Base-by-base conservation (phyloP, 2,888 invertebrate species). In the Phyllotreta cruciferae region DNA sequence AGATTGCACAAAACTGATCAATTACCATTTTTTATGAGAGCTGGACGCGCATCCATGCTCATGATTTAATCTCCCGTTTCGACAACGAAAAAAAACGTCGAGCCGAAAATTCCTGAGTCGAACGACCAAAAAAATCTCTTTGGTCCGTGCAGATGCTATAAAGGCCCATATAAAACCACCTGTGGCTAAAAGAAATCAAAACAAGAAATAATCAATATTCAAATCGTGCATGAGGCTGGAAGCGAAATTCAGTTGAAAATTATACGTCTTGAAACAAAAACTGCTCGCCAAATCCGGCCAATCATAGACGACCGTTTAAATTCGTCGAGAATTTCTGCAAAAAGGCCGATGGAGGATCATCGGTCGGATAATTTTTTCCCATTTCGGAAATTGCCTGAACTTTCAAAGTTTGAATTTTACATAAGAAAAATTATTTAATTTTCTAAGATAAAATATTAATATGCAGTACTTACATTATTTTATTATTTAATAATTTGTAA, bases 171-270 rank as follows among this genome's bases (percentile, higher is more conserved):
- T 42, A 53, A 66, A 68, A 66, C 60, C 64, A 68, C 69, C 69
- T 64, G 69, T 69, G 69, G 69, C 66, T 67, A 66, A 67, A 67
- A 65, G 64, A 64, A 67, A 64, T 66, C 64, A 65, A 69, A 69
- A 67, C 65, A 62, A 63, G 56, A 60, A 66, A 64, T 63, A 63
- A 67, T 67, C 65, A 47, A 66, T 67, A 67, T 65, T 67, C 67
- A 66, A 67, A 67, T 66, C 67, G 64, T 65, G 64, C 67, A 60
- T 37, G 49, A 38, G 47, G 62, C 67, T 64, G 60, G 64, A 50
- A 64, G 67, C 64, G 52, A 64, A 60, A 60, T 57, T 64, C 54
- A 39, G 56, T 58, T 54, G 65, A 63, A 67, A 67, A 67, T 67
- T 67, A 67, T 65, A 67, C 62, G 67, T 65, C 63, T 66, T 53